Conservation (phyloP, 1,140 invertebrate genomes). For the Campoletis sonorensis region DNA sequence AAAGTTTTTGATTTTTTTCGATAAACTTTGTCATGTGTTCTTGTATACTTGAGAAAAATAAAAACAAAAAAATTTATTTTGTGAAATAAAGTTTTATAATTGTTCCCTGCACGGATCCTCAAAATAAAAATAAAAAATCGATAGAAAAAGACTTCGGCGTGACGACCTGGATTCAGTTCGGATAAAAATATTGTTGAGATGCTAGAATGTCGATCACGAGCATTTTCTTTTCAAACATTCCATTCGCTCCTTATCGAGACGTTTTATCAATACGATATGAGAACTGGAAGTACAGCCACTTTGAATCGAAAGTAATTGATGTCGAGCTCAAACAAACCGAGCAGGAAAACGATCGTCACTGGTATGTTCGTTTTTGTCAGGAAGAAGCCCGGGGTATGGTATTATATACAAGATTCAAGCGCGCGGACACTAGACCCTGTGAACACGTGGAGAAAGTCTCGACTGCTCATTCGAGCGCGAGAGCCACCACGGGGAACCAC, state of each 20-base stretch:
- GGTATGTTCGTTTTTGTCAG: background rate
- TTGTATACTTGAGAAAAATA: too few species aligned
- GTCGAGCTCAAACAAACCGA: background rate
- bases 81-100: too few species aligned
- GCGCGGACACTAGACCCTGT: background rate
- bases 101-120: too few species aligned
- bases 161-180: too few species aligned
- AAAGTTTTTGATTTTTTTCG: too few species aligned
- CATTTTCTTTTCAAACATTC: background rate
- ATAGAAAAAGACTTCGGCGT: too few species aligned
- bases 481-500: background rate
- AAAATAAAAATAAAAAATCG: too few species aligned
- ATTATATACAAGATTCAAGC: background rate
- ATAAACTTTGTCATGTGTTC: too few species aligned
- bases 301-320: conserved; percentile 14
- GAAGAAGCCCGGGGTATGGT: conserved; percentile 5
- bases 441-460: background rate
- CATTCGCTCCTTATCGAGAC: background rate
- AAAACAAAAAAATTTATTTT: too few species aligned
- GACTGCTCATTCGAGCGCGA: background rate
- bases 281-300: background rate
- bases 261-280: background rate
- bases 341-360: conserved; percentile 8
- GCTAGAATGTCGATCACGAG: background rate
- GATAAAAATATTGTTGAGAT: background rate